Evolutionary conservation across 2,797 vertebrate species (phyloP).

Genomic region (Picus viridis): DNA sequence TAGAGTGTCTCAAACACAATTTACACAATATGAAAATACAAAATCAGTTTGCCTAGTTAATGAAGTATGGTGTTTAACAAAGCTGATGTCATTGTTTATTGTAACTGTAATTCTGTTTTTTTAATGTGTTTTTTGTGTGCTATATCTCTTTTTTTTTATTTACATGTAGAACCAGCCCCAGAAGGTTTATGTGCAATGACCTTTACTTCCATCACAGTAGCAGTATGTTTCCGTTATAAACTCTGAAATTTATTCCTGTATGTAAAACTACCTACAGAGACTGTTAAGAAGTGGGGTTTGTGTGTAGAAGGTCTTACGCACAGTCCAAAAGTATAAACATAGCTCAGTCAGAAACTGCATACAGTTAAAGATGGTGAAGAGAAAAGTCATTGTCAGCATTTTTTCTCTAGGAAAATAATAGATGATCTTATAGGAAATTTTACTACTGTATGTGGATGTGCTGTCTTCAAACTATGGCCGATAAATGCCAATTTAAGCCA

Average conservation of each 20-base stretch:
- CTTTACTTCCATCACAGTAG: background rate
- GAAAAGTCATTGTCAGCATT: background rate
- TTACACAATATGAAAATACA: background rate
- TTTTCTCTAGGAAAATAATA: background rate
- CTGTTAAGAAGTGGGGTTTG: background rate
- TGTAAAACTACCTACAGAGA: background rate
- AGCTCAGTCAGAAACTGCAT: background rate
- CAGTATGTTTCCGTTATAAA: background rate
- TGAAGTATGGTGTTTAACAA: background rate
- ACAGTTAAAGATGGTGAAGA: background rate
- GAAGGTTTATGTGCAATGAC: background rate
- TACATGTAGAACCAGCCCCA: background rate
- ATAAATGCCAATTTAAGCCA: background rate
- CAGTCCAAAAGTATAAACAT: background rate
- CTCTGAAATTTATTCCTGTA: background rate
- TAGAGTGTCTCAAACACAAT: background rate
- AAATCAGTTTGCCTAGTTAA: background rate
- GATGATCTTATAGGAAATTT: background rate
- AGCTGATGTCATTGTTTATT: background rate
- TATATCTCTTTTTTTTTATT: background rate
- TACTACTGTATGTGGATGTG: background rate
- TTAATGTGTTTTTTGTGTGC: background rate
- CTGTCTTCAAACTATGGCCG: background rate
- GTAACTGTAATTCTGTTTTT: background rate
- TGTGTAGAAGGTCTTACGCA: background rate